phyloP scores from a whole-genome alignment of 2,797 vertebrate genomes.

The Phoebastria nigripes region DNA sequence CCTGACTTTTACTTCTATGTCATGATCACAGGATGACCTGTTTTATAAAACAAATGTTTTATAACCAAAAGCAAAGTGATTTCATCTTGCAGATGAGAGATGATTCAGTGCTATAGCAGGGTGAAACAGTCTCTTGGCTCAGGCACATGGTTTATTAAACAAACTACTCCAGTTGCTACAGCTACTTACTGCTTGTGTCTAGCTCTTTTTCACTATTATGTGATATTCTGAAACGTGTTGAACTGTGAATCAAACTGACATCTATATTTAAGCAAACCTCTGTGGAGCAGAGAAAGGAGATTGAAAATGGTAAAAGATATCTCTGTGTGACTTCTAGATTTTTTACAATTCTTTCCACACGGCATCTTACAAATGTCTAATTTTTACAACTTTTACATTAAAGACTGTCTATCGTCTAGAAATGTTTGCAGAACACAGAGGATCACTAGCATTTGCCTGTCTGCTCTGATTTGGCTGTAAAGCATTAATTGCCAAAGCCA shows the following conservation, averaged over 20 bases:
- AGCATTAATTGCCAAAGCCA: not conserved
- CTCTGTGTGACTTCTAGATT: not conserved
- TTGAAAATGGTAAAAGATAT: not conserved
- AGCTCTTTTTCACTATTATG: not conserved
- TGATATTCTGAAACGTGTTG: not conserved
- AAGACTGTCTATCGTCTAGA: not conserved
- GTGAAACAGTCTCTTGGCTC: constrained; percentile 39
- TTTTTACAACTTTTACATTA: not conserved
- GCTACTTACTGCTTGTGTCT: not conserved
- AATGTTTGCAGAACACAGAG: not conserved
- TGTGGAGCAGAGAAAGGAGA: not conserved
- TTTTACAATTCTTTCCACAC: not conserved
- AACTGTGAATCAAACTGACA: constrained; percentile 10
- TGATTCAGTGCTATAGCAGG: constrained; percentile 1
- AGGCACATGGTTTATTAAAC: constrained; percentile 24
- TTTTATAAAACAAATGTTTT: constrained; percentile 24
- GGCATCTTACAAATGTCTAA: not conserved
- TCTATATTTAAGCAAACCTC: constrained; percentile 1
- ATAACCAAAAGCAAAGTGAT: constrained; percentile 28
- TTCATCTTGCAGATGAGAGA: constrained; percentile 33
- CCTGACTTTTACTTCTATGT: not conserved
- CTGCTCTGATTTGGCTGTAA: not conserved
- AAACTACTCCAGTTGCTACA: constrained; percentile 46
- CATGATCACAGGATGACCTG: not conserved
- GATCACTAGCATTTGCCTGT: not conserved